Base-by-base conservation (phyloP, 2,113 vertebrate species). In the Nothobranchius furzeri region DNA sequence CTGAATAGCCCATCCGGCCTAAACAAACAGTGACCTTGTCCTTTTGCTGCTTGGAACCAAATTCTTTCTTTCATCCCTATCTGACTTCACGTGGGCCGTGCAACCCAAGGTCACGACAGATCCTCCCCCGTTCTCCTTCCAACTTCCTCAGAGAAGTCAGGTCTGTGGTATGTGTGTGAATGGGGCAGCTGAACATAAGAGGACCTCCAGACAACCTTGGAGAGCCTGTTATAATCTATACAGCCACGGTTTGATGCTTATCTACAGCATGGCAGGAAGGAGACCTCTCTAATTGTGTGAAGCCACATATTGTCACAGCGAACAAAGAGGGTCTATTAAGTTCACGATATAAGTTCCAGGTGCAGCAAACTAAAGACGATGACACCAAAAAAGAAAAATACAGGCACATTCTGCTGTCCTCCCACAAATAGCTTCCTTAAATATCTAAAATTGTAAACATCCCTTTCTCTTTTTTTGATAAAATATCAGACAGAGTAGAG, bases 191-290 rank as follows among this genome's bases (percentile, higher is more conserved):
- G 52, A 86, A 85, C 82, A 85, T 68, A 81, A 83, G 59, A 73
- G 61, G 87, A 92, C 90, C 91, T 90, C 89, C 74, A 92, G 88
- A 91, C 91, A 89, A 92, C 89, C 91, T 92, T 91, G 88, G 47
- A 78, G 58, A 73, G 58, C 77, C 81, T 70, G 73, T 73, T 88
- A 85, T 88, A 88, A 90, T 90, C 88, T 92, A 86, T 84, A 86
- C 67, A 79, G 79, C 83, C 83, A 87, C 84, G 87, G 79, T 85
- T 40, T 82, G 90, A 91, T 90, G 78, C 82, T 91, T 91, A 91
- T 91, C 89, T 89, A 25, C 49, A 50, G 68, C 77, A 76, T 75
- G 72, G 81, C 84, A 86, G 81, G 64, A 83, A 86, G 48, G 79
- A 79, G 79, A 70, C 81, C 64, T 70, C 79, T 85, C 79, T 86